Conservation (phyloP, 1,140 invertebrate species). For the Hesperophylax magnus region DNA sequence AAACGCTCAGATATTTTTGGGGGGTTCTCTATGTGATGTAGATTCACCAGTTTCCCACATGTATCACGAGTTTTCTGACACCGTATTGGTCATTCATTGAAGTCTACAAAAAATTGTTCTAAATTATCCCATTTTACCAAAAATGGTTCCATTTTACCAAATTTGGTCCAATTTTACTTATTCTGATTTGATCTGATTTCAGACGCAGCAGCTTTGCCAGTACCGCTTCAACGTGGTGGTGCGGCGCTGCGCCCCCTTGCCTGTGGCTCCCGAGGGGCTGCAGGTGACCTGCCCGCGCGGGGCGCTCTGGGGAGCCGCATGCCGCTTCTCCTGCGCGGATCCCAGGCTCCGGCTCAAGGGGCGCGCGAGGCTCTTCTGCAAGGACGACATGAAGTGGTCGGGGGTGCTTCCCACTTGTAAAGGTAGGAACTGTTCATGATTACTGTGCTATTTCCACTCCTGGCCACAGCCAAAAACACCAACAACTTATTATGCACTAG, state of each 20-base stretch:
- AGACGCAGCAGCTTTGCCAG: constrained; percentile 50
- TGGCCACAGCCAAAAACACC: no score
- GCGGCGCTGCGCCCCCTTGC: constrained; percentile 36
- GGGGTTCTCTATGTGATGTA: no score
- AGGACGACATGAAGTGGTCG: constrained; percentile 49
- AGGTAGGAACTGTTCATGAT: constrained; percentile 13
- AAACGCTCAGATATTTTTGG: no score
- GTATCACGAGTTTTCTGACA: no score
- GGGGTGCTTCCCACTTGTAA: constrained; percentile 41
- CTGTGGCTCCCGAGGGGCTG: constrained; percentile 3
- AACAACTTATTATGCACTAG: no score
- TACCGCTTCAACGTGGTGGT: constrained; percentile 52
- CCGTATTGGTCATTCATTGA: no score
- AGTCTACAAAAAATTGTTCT: no score
- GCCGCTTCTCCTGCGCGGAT: constrained; percentile 43
- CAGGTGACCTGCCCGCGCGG: constrained; percentile 28
- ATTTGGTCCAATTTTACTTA: no score
- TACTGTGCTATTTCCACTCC: no score
- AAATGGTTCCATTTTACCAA: no score
- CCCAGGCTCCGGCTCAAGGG: constrained; percentile 8
- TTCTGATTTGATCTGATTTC: not conserved
- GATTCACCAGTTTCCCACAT: no score
- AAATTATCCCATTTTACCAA: no score
- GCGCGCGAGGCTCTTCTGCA: constrained; percentile 35
- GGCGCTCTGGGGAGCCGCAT: constrained; percentile 45